These are phyloP conservation scores for Chaetura pelagica DNA, from an alignment of 2,113 vertebrate genomes.

Conservation along the genomic window DNA sequence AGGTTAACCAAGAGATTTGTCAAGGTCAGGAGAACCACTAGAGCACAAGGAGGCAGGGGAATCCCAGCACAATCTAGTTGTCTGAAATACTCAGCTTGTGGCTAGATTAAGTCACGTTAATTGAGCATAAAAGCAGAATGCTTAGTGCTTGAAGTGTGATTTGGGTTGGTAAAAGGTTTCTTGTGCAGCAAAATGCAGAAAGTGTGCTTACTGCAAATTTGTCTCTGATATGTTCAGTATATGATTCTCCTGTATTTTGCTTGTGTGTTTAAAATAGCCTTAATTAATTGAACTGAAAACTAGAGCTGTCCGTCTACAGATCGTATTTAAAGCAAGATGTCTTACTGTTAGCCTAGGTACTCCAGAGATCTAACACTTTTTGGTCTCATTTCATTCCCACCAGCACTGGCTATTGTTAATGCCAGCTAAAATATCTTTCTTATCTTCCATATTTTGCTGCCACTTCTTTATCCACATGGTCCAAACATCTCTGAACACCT, in stretches of 20 bases:
- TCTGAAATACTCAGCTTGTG: conserved; percentile 36
- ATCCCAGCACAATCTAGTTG: neutral
- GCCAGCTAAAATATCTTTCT: neutral
- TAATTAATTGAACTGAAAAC: neutral
- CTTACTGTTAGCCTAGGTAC: neutral
- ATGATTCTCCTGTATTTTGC: neutral
- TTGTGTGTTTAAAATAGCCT: neutral
- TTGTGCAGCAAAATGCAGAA: neutral
- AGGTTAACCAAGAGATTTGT: conserved; percentile 22
- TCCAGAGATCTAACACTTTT: neutral
- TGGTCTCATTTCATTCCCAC: neutral
- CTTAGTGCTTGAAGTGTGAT: neutral
- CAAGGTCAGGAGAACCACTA: conserved; percentile 37
- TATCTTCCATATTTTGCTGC: neutral
- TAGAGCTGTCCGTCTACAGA: neutral
- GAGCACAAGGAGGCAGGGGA: conserved; percentile 19
- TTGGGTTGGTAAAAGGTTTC: neutral
- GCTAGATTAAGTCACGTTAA: conserved; percentile 23
- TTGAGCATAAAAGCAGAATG: neutral
- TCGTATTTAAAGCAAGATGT: fast-evolving
- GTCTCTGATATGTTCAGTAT: neutral
- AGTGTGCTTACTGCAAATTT: neutral
- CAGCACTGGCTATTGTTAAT: neutral
- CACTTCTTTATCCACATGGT: neutral
- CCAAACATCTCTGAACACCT: neutral